Evolutionary conservation across 2,797 vertebrate genomes (phyloP).

Genomic region (Enteromius mattozi): DNA sequence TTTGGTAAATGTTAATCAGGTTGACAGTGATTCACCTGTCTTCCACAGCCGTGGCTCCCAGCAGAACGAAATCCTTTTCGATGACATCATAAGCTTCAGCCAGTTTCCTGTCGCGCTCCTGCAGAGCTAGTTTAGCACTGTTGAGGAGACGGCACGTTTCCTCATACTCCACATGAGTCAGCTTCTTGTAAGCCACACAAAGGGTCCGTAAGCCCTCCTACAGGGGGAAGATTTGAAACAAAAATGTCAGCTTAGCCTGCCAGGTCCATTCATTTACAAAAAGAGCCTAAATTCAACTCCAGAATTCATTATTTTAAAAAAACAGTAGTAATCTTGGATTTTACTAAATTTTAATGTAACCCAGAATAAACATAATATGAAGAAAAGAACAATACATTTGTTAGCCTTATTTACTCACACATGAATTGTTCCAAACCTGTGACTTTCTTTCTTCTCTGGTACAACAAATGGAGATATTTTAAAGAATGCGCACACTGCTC

Average conservation of each 20-base stretch:
- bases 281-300: background rate
- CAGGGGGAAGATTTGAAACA: conserved; percentile 15
- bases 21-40: conserved; percentile 81
- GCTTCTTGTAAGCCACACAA: conserved; percentile 91
- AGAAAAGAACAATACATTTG: background rate
- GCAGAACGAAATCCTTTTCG: conserved; percentile 89
- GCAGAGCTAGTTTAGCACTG: conserved; percentile 87
- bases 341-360: background rate
- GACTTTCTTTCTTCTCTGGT: background rate
- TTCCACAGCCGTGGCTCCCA: conserved; percentile 96
- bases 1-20: background rate
- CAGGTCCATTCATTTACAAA: conserved; percentile 10
- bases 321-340: background rate
- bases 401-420: background rate
- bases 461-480: conserved; percentile 7
- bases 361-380: background rate
- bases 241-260: background rate
- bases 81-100: conserved; percentile 92
- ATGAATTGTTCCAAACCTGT: background rate
- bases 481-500: background rate
- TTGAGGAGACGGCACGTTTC: conserved; percentile 78
- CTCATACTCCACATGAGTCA: conserved; percentile 82
- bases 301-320: background rate
- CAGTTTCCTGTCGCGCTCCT: conserved; percentile 90
- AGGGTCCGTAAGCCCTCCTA: conserved; percentile 94